Evolutionary conservation across 2,888 invertebrate species (phyloP), one percentile per base, ranked within the genome.

Genomic region (Dicyrtomina minuta): DNA sequence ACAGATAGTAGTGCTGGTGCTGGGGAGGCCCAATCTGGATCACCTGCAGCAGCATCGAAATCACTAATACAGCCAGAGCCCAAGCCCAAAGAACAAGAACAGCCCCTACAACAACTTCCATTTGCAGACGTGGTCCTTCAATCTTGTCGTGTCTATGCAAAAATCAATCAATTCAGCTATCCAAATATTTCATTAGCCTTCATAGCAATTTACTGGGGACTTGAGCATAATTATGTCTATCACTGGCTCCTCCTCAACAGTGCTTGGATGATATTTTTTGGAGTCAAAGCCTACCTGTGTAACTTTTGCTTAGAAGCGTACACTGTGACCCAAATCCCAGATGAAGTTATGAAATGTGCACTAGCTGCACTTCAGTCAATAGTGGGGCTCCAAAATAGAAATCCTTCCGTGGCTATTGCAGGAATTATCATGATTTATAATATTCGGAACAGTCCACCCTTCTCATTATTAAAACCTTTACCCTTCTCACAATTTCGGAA

Each of bases 81-180:
- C n/a, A n/a, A n/a, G n/a, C n/a, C n/a, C n/a, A n/a, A n/a, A n/a
- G n/a, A n/a, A n/a, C n/a, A n/a, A n/a, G n/a, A n/a, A n/a, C n/a
- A n/a, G n/a, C n/a, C n/a, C n/a, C n/a, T n/a, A n/a, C n/a, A n/a
- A n/a, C n/a, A n/a, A 17, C 17, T 33, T 2, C 60, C 60, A 3
- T 60, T 60, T 20, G 15, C 60, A 1, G 17, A 41, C 8, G 22
- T 17, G 17, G 41, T 60, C 22, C 22, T 60, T 8, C 60, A 60
- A 60, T n/a, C 43, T 2, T 39, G 60, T 20, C 3, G 60, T 6
- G 6, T 60, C 8, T 60, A 20, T 13, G 60, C 60, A n/a, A 39
- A 17, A 39, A 4, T 60, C 39, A 60, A 60, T 41, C 60, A 41
- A 39, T 60, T 60, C 22, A 39, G 20, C 22, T 60, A 60, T 41